phyloP scores from a whole-genome alignment of 2,113 vertebrate species.

The Alces alces region DNA sequence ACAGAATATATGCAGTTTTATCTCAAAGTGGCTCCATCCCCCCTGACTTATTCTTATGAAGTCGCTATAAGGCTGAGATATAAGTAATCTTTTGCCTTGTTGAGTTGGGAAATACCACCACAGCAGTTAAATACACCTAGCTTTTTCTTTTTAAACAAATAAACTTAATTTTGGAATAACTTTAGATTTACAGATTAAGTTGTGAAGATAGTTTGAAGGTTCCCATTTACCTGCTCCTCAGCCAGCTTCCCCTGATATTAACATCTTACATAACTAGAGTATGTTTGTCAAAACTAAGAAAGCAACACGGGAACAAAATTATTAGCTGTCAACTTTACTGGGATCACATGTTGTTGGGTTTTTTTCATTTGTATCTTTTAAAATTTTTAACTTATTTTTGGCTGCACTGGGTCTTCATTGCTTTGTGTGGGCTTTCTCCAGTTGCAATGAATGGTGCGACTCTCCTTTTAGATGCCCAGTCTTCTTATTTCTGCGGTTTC shows the following conservation, averaged over 20 bases:
- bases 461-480: neutral
- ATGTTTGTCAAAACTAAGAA: neutral
- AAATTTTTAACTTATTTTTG: neutral
- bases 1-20: neutral
- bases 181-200: neutral
- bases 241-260: neutral
- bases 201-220: neutral
- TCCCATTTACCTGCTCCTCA: neutral
- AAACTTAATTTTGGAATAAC: neutral
- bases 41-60: neutral
- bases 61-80: neutral
- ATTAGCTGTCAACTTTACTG: neutral
- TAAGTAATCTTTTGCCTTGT: neutral
- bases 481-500: neutral
- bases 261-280: neutral
- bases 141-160: neutral
- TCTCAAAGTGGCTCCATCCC: neutral
- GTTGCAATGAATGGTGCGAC: neutral
- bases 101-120: neutral
- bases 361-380: neutral
- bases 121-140: neutral
- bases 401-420: neutral
- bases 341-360: neutral
- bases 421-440: neutral
- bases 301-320: neutral